Base-by-base conservation (phyloP, 2,888 invertebrate species). In the Eupithecia subumbrata region DNA sequence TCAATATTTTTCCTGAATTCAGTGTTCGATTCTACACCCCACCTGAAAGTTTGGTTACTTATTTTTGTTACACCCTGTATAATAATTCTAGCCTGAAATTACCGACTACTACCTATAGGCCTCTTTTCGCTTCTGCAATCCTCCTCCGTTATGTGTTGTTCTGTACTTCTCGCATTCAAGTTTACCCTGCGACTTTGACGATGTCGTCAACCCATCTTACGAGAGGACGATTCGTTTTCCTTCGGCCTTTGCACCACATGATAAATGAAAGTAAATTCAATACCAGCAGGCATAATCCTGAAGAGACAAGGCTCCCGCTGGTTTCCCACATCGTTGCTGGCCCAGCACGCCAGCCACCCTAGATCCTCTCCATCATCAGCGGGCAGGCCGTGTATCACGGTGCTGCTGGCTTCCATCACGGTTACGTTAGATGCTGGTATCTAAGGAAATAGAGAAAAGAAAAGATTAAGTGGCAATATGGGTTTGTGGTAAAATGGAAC, bases 271-370 rank as follows among this genome's bases (percentile, higher is more conserved):
- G 66, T 18, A 12, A 64, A 37, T 22, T n/a, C 34, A 75, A n/a
- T 95, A 98, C 98, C 97, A 83, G 97, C 98, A 84, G 97, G 97
- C 84, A 97, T 95, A 76, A 98, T 96, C 92, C 97, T 96, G 89
- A 98, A 97, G 73, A 97, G 92, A 86, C 98, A 98, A 1, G 98
- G 98, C 79, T 95, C 96, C 80, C 96, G 95, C 91, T 98, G 98
- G 82, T 97, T 96, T 43, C 98, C 98, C 22, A 98, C 96, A 80
- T 96, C 96, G 89, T 98, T 98, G 88, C 96, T 97, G 7, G 98
- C 98, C 98, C 98, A 98, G 88, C 98, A 98, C 8, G 97, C 97
- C 34, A 98, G 92, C 84, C 97, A 97, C 78, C 98, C 98, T 81
- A 98, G 95, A 86, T 98, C 98, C 2, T 91, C 93, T 73, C 95